Evolutionary conservation across 2,888 invertebrate species (phyloP), one percentile per base, ranked within the genome.

Genomic region (Byasa hedistus): DNA sequence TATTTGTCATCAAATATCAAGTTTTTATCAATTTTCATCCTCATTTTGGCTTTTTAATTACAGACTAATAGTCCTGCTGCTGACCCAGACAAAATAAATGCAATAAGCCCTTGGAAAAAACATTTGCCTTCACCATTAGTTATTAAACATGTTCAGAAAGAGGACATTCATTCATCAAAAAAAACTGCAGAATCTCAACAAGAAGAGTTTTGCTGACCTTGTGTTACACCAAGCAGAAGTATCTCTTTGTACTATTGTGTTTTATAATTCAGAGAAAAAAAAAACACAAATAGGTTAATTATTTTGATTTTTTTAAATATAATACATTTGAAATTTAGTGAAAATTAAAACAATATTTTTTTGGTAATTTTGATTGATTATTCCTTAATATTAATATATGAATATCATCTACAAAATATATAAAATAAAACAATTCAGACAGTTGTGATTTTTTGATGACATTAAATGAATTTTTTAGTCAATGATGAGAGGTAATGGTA

Each of bases 161-260:
- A 84, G 64, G 71, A 74, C 4, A 78, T 77, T 32, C 12, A 44
- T 63, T 66, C 72, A 36, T 69, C 72, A 0, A 81, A 77, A 61
- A 82, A 79, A 68, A 69, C 69, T 24, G 59, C 76, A n/a, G 52
- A 71, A 3, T 70, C 73, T 12, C 73, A 73, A 52, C 75, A 77
- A 66, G 86, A 87, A 67, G 44, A 89, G 87, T 72, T 85, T 85
- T 75, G 81, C 75, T 51, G 78, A 85, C 64, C 76, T 87, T 0
- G 75, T 88, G 22, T 77, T 81, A 44, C 77, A 80, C 48, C 88
- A 88, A 71, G 88, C 89, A 62, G 87, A 89, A 70, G 70, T 89
- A 1, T 89, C 88, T 57, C 76, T 87, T 57, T 87, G 85, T 67
- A 86, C 80, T n/a, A 74, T 81, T 68, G 86, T 86, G 64, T 79